These are phyloP conservation scores for Morpho achilles DNA, from an alignment of 2,888 invertebrate genomes.

Conservation along the genomic window DNA sequence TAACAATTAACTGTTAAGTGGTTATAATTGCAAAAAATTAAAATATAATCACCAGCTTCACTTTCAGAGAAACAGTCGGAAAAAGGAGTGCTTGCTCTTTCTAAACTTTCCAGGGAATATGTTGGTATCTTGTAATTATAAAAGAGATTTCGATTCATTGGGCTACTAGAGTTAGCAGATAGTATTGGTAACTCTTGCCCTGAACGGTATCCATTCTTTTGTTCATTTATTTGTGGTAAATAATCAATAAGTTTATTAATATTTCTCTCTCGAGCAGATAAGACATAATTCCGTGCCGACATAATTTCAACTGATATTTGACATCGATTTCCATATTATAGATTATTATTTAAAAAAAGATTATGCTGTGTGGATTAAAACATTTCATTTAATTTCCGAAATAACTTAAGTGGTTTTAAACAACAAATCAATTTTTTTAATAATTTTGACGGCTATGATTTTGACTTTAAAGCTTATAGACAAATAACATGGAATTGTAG, in stretches of 20 bases:
- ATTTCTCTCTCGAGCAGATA: slow-evolving; percentile 64
- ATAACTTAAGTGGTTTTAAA: no score
- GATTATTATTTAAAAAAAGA: not conserved
- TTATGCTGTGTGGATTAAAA: no score
- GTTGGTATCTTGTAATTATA: slow-evolving; percentile 54
- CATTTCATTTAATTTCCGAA: no score
- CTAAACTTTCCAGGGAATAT: slow-evolving; percentile 46
- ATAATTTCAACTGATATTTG: slow-evolving; percentile 39
- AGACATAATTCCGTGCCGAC: slow-evolving; percentile 65
- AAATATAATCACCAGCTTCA: slow-evolving; percentile 50
- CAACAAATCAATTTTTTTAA: no score
- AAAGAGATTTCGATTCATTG: slow-evolving; percentile 59
- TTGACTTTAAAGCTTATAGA: no score
- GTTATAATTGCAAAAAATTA: not conserved
- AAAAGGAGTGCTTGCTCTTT: slow-evolving; percentile 62
- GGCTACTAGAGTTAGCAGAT: slow-evolving; percentile 52
- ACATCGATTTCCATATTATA: not conserved
- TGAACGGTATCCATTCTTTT: slow-evolving; percentile 53
- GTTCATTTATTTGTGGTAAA: slow-evolving; percentile 62
- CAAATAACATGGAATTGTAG: no score
- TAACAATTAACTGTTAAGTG: no score
- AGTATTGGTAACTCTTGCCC: slow-evolving; percentile 53
- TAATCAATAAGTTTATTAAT: slow-evolving; percentile 59
- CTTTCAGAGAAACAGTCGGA: slow-evolving; percentile 72
- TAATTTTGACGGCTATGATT: no score